Evolutionary conservation across 2,888 invertebrate species (phyloP), one percentile per base, ranked within the genome.

Genomic region (Acanthosepion pharaonis): DNA sequence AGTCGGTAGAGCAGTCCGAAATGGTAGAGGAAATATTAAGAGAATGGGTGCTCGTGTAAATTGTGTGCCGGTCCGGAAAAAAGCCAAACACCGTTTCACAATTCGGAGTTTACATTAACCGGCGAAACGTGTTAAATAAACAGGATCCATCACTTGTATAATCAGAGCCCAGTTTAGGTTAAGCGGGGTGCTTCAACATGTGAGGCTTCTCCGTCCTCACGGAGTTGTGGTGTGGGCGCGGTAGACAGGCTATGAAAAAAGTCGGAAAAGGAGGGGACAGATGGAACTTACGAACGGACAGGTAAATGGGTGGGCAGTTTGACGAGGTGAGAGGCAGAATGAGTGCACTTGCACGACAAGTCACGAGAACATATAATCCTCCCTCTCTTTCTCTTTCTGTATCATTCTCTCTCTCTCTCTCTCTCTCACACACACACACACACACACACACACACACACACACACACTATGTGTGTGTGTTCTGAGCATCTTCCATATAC

Each of bases 41-140:
- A 78, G 78, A 78, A n/a, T 33, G 78, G 78, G 78, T 6, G n/a
- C n/a, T 78, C 78, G n/a, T 78, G n/a, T 78, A 78, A 78, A 78
- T 78, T 78, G 78, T 78, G 78, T 78, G 78, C n/a, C 78, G 78
- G 78, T 78, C 78, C 78, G 78, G 78, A 78, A 78, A 78, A 33
- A 78, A 78, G 78, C n/a, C 78, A 78, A 78, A 78, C 23, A 78
- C n/a, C 78, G 78, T 78, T 78, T 78, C 78, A 78, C 78, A 78
- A 78, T 78, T 15, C n/a, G 78, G 11, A 78, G 78, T 78, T 78
- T 78, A 78, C 78, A 78, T 78, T 78, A 78, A 78, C 78, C 78
- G 78, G 78, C 78, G 78, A 78, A 78, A 78, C 78, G 78, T 78
- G 78, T 78, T 78, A 33, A 78, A 78, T 78, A 78, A 78, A 78